Evolutionary conservation across 2,113 vertebrate genomes (phyloP).

Genomic region (Paratilapia polleni): DNA sequence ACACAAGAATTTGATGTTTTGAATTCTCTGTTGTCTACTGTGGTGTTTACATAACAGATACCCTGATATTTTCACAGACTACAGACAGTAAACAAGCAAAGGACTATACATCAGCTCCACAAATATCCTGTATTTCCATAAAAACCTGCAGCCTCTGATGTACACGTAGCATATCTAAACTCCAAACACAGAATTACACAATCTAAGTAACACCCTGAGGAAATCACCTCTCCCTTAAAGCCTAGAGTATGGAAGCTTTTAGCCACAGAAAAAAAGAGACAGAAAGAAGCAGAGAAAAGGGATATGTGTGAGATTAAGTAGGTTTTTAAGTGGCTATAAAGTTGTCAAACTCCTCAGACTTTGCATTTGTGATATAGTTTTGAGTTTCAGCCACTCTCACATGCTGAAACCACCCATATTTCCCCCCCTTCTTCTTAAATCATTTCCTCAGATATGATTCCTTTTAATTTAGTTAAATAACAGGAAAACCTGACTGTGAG

Average conservation of each 20-base stretch:
- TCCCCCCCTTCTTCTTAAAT: neutral
- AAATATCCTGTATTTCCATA: slow-evolving; percentile 19
- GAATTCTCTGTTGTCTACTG: neutral
- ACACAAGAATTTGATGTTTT: neutral
- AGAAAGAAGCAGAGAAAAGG: slow-evolving; percentile 3
- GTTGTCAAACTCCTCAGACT: neutral
- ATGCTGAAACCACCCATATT: neutral
- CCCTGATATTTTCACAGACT: neutral
- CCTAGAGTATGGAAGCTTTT: slow-evolving; percentile 44
- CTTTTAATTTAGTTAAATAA: slow-evolving; percentile 23
- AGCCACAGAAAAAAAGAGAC: neutral
- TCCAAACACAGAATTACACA: slow-evolving; percentile 28
- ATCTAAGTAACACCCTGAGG: slow-evolving; percentile 64
- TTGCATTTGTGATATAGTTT: neutral
- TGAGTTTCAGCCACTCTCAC: neutral
- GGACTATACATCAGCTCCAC: neutral
- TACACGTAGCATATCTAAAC: slow-evolving; percentile 2
- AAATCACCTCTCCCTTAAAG: slow-evolving; percentile 55
- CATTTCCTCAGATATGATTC: slow-evolving; percentile 17
- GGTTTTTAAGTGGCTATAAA: neutral
- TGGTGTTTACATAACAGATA: neutral
- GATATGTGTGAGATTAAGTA: neutral
- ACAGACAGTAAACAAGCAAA: slow-evolving; percentile 11
- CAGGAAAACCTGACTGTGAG: slow-evolving; percentile 29
- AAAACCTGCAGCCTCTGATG: slow-evolving; percentile 6